These are phyloP conservation scores for Papilio machaon DNA, from an alignment of 1,140 invertebrate species.

Conservation along the genomic window DNA sequence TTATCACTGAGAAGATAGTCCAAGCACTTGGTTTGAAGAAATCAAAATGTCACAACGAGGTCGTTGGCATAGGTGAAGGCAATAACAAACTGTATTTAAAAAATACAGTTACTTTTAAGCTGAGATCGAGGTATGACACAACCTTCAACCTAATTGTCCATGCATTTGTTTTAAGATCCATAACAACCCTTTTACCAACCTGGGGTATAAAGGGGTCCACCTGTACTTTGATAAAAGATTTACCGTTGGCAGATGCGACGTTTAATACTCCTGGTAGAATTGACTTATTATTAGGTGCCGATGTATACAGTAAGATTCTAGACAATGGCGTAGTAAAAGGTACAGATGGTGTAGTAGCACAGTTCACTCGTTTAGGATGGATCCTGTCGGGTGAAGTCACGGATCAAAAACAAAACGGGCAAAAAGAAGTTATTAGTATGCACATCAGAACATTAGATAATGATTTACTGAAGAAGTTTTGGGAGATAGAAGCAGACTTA, in stretches of 20 bases:
- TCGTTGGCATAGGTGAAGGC: no score
- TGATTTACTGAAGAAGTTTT: slow-evolving; percentile 48
- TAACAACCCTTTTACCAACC: neutral
- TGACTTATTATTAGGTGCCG: slow-evolving; percentile 48
- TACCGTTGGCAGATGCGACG: slow-evolving; percentile 45
- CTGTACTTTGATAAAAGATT: slow-evolving; percentile 23
- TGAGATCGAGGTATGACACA: no score
- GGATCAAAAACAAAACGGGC: slow-evolving; percentile 41
- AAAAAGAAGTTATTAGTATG: slow-evolving; percentile 31
- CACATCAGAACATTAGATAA: slow-evolving; percentile 40
- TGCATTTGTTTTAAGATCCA: neutral
- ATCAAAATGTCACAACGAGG: no score
- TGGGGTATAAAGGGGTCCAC: neutral
- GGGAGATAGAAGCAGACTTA: slow-evolving; percentile 49
- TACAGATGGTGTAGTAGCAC: slow-evolving; percentile 45
- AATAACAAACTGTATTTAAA: no score
- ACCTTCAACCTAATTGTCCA: no score
- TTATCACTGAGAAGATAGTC: no score
- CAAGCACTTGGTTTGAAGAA: no score
- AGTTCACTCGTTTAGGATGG: slow-evolving; percentile 50
- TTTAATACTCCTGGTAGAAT: slow-evolving; percentile 45
- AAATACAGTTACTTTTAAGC: no score
- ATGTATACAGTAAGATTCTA: slow-evolving; percentile 50
- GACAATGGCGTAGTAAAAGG: slow-evolving; percentile 45
- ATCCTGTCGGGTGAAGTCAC: slow-evolving; percentile 47